These are phyloP conservation scores for Cotesia glomerata DNA, from an alignment of 1,140 invertebrate species.

Conservation along the genomic window DNA sequence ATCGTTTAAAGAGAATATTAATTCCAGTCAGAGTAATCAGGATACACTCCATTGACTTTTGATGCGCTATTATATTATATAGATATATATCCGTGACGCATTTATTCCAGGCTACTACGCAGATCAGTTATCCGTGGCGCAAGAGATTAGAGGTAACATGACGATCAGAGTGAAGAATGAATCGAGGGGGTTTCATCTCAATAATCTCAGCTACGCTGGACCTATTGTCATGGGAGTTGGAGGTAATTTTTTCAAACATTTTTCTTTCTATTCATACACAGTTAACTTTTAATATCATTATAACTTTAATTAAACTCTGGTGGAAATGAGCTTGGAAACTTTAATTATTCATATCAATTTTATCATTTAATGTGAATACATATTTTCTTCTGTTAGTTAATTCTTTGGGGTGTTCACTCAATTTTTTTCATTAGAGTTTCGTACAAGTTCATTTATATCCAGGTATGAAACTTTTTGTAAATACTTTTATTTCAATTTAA, in stretches of 20 bases:
- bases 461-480: too few species aligned
- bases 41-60: slow-evolving; percentile 13
- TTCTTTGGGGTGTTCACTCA: neutral
- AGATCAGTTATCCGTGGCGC: slow-evolving; percentile 77
- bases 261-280: neutral
- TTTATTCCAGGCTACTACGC: slow-evolving; percentile 76
- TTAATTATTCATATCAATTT: too few species aligned
- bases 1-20: slow-evolving; percentile 5
- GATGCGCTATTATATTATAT: neutral
- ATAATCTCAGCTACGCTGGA: slow-evolving; percentile 89
- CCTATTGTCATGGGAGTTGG: slow-evolving; percentile 93
- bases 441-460: too few species aligned
- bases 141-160: slow-evolving; percentile 76
- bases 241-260: slow-evolving; percentile 64
- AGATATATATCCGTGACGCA: neutral
- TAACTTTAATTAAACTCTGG: too few species aligned
- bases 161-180: slow-evolving; percentile 81
- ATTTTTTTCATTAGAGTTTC: neutral
- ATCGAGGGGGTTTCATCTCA: slow-evolving; percentile 81
- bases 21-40: slow-evolving; percentile 10
- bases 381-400: neutral
- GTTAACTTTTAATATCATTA: neutral
- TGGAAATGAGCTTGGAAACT: too few species aligned
- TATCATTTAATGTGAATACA: neutral
- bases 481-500: too few species aligned